Conservation (phyloP, 1,140 invertebrate genomes). For the Metaphire vulgaris region DNA sequence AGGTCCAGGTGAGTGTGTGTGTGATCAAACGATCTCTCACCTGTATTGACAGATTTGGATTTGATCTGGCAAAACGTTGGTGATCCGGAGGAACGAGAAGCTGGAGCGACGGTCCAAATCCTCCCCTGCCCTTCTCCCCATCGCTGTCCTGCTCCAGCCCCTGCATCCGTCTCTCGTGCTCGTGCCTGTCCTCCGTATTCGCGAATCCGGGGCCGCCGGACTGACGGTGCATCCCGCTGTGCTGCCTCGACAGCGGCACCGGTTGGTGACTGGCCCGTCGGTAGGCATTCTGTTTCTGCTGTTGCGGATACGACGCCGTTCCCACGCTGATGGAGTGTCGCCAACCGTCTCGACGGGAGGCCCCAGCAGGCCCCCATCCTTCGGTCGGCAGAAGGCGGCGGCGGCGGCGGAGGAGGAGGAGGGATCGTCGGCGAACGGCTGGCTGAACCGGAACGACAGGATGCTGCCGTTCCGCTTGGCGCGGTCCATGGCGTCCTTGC, state of each 20-base stretch:
- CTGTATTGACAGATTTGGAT: too few relatives aligned
- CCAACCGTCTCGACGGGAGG: neutral
- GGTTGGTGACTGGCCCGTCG: neutral
- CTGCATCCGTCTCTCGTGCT: neutral
- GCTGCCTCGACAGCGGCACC: neutral
- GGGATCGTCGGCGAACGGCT: neutral
- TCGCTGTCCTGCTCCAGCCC: neutral
- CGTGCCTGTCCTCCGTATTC: neutral
- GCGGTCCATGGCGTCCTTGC: slow-evolving; percentile 76
- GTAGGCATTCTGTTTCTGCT: neutral
- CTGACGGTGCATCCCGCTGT: too few relatives aligned
- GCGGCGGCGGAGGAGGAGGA: neutral
- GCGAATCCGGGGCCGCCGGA: neutral
- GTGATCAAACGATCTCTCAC: too few relatives aligned
- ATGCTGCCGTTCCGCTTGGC: slow-evolving; percentile 85
- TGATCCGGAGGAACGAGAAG: neutral
- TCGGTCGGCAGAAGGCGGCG: slow-evolving; percentile 3
- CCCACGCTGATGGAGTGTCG: neutral
- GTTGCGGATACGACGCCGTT: neutral
- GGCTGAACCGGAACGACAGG: slow-evolving; percentile 9
- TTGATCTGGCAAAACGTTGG: neutral
- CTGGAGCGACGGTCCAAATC: too few relatives aligned
- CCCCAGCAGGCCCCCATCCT: too few relatives aligned
- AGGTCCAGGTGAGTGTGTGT: too few relatives aligned
- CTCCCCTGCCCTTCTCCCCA: neutral